A percentile compares a stretch with the other conserved stretches of the same genome.
Evolutionary conservation across 2,113 vertebrate species (phyloP).

Genomic region (Poeciliopsis prolifica): DNA sequence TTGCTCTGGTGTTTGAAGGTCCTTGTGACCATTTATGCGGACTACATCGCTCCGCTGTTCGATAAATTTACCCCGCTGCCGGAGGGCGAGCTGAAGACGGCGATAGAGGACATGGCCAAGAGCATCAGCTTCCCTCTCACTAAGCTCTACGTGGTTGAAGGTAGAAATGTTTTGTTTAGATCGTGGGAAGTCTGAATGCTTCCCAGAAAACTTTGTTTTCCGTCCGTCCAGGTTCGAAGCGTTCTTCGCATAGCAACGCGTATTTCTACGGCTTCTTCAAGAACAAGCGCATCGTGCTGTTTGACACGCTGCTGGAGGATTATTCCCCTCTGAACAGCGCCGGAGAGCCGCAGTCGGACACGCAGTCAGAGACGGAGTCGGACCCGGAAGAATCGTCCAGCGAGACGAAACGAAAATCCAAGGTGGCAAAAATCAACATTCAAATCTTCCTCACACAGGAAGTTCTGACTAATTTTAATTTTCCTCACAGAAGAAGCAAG

Average conservation of each 20-base stretch:
- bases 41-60: slow-evolving; percentile 98
- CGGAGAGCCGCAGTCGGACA: slow-evolving; percentile 78
- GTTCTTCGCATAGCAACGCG: slow-evolving; percentile 98
- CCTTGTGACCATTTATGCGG: slow-evolving; percentile 98
- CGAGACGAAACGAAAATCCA: slow-evolving; percentile 84
- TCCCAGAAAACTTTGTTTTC: slow-evolving; percentile 1
- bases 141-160: slow-evolving; percentile 98
- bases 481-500: slow-evolving; percentile 89
- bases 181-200: too few species aligned
- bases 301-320: slow-evolving; percentile 96
- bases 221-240: slow-evolving; percentile 88
- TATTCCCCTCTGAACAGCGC: slow-evolving; percentile 91
- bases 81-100: slow-evolving; percentile 92
- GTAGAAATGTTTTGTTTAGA: slow-evolving; percentile 65
- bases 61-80: slow-evolving; percentile 97
- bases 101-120: slow-evolving; percentile 93
- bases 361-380: slow-evolving; percentile 68
- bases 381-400: slow-evolving; percentile 75
- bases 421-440: slow-evolving; percentile 57
- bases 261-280: slow-evolving; percentile 99
- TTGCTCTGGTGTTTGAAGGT: slow-evolving; percentile 77
- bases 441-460: not conserved
- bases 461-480: too few species aligned
- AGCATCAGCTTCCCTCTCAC: slow-evolving; percentile 95
- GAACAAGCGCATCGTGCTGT: slow-evolving; percentile 97